Evolutionary conservation across 2,888 invertebrate genomes (phyloP).

Genomic region (Acheta domesticus): DNA sequence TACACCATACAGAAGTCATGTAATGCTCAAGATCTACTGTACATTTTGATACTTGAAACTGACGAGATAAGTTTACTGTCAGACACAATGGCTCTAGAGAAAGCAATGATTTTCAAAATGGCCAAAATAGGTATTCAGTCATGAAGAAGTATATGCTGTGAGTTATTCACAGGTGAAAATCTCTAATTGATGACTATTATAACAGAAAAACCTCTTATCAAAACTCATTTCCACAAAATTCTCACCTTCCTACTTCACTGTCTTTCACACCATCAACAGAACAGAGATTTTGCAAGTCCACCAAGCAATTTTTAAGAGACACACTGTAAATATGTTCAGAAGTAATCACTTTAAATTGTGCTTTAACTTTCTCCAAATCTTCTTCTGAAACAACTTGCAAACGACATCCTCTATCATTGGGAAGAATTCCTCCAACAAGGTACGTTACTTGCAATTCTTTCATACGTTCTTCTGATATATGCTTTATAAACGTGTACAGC

Average conservation of each 20-base stretch:
- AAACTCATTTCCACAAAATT: too few species aligned
- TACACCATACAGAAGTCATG: too few species aligned
- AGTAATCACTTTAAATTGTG: not conserved
- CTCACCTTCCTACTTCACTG: not conserved
- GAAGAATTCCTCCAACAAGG: not conserved
- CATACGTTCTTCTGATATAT: not conserved
- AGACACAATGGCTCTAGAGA: too few species aligned
- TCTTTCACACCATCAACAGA: constrained; percentile 8
- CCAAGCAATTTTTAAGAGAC: not conserved
- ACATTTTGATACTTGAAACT: too few species aligned
- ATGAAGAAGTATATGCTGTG: too few species aligned
- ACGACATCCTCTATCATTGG: constrained; percentile 7
- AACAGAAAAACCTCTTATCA: too few species aligned
- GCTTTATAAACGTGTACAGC: not conserved
- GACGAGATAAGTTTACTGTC: too few species aligned
- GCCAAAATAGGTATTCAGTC: too few species aligned
- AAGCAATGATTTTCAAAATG: too few species aligned
- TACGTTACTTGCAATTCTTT: not conserved
- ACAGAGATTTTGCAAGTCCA: not conserved
- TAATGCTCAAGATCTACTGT: too few species aligned
- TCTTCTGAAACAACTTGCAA: not conserved
- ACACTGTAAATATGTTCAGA: not conserved
- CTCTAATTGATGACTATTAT: too few species aligned
- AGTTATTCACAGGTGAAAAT: too few species aligned
- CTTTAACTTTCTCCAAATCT: not conserved